Percentiles rank a stretch among this genome's conserved stretches.
Conservation (phyloP, 1,140 invertebrate genomes). For the Drosophila pseudoobscura region DNA sequence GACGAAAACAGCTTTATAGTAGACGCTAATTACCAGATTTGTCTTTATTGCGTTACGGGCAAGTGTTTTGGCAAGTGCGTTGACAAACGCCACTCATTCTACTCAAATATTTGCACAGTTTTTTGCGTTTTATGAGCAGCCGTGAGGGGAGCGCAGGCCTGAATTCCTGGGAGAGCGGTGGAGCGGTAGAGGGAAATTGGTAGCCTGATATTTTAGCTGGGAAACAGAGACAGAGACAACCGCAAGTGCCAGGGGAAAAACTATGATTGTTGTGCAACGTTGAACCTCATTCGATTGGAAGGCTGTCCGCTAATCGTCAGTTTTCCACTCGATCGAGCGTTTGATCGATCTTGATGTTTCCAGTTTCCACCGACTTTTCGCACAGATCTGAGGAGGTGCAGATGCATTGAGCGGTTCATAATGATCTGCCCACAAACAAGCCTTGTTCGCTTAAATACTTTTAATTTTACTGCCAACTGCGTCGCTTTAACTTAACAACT, state of each 20-base stretch:
- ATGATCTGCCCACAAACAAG: no score
- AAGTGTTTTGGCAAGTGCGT: background rate
- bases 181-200: background rate
- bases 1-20: background rate
- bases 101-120: background rate
- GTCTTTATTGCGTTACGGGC: background rate
- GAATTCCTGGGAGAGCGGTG: no score
- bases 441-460: constrained; percentile 15
- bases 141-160: no score
- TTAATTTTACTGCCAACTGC: constrained; percentile 11
- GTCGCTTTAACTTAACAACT: constrained; percentile 25
- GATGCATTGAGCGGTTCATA: background rate
- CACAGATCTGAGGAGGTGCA: background rate
- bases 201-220: background rate
- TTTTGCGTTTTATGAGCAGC: no score
- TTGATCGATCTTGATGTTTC: constrained; percentile 11
- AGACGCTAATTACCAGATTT: background rate
- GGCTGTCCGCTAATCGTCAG: constrained; percentile 5
- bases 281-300: no score
- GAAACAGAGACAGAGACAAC: background rate
- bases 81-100: background rate
- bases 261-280: constrained; percentile 1
- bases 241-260: background rate
- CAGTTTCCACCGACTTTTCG: constrained; percentile 5
- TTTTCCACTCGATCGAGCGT: constrained; percentile 1